phyloP scores from a whole-genome alignment of 2,113 vertebrate genomes.

The Oplegnathus fasciatus region DNA sequence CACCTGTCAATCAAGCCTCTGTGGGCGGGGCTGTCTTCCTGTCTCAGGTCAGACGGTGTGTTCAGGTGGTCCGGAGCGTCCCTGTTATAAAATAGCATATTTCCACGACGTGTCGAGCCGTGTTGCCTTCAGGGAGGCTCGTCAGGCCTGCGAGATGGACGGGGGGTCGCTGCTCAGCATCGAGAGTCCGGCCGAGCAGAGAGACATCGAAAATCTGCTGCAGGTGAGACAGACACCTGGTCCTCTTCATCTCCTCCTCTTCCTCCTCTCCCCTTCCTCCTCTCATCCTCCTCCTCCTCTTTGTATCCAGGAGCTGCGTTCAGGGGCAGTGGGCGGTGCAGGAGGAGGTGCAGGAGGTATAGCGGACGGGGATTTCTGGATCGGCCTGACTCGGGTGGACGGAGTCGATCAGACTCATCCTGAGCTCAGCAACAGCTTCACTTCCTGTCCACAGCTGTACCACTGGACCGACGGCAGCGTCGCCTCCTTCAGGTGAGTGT shows the following conservation, averaged over 20 bases:
- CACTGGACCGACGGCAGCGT: slow-evolving; percentile 91
- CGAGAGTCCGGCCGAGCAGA: slow-evolving; percentile 88
- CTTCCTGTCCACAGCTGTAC: slow-evolving; percentile 91
- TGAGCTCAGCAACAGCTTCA: slow-evolving; percentile 74
- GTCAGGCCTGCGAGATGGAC: slow-evolving; percentile 90
- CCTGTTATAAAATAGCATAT: slow-evolving; percentile 96
- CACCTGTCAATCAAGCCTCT: too few species aligned
- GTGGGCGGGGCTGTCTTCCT: background rate
- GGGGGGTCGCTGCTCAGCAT: slow-evolving; percentile 91
- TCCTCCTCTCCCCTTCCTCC: rapidly evolving
- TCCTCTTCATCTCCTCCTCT: background rate
- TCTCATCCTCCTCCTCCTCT: background rate
- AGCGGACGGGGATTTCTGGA: slow-evolving; percentile 98
- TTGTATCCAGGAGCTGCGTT: slow-evolving; percentile 57
- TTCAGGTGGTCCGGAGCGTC: slow-evolving; percentile 82
- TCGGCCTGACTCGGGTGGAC: slow-evolving; percentile 91
- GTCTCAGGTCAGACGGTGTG: slow-evolving; percentile 94
- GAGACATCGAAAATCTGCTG: slow-evolving; percentile 88
- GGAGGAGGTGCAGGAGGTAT: slow-evolving; percentile 72
- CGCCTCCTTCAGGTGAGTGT: slow-evolving; percentile 89
- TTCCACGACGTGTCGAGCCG: slow-evolving; percentile 94
- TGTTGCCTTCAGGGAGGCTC: slow-evolving; percentile 92
- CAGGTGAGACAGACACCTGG: slow-evolving; percentile 47
- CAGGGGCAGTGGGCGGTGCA: slow-evolving; percentile 55
- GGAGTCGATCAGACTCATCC: slow-evolving; percentile 75